Evolutionary conservation across 2,113 vertebrate genomes (phyloP).

Genomic region (Istiophorus platypterus): DNA sequence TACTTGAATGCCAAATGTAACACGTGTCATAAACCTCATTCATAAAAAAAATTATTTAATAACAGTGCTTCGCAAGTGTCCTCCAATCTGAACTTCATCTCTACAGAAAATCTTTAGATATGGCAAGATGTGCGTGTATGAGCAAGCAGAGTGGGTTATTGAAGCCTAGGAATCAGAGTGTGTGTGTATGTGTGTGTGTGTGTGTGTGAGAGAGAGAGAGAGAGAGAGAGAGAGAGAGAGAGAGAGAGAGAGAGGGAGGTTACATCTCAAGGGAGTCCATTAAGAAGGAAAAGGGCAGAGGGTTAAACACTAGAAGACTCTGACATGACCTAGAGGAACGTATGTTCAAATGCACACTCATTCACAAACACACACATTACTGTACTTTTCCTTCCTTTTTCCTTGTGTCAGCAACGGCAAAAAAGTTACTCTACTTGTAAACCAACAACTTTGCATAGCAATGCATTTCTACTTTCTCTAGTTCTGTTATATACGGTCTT

Average conservation of each 20-base stretch:
- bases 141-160: slow-evolving; percentile 17
- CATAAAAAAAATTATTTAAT: slow-evolving; percentile 49
- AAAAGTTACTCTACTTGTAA: background rate
- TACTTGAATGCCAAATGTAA: background rate
- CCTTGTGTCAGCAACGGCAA: background rate
- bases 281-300: slow-evolving; percentile 29
- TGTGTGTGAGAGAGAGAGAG: too few species aligned
- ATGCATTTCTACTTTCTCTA: background rate
- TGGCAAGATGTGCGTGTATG: slow-evolving; percentile 1
- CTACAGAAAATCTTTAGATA: slow-evolving; percentile 27
- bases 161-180: slow-evolving; percentile 3
- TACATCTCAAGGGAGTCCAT: slow-evolving; percentile 51
- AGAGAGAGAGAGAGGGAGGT: slow-evolving; percentile 10
- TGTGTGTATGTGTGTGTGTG: background rate
- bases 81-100: slow-evolving; percentile 29
- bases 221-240: background rate
- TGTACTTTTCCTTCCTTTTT: too few species aligned
- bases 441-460: background rate
- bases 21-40: slow-evolving; percentile 5
- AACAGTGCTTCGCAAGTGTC: slow-evolving; percentile 6
- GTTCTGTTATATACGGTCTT: background rate
- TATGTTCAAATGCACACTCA: slow-evolving; percentile 26
- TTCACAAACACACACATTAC: slow-evolving; percentile 9
- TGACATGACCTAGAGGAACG: slow-evolving; percentile 10
- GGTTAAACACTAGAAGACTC: slow-evolving; percentile 50